phyloP scores from a whole-genome alignment of 2,888 invertebrate species.

The Melipona bicolor region DNA sequence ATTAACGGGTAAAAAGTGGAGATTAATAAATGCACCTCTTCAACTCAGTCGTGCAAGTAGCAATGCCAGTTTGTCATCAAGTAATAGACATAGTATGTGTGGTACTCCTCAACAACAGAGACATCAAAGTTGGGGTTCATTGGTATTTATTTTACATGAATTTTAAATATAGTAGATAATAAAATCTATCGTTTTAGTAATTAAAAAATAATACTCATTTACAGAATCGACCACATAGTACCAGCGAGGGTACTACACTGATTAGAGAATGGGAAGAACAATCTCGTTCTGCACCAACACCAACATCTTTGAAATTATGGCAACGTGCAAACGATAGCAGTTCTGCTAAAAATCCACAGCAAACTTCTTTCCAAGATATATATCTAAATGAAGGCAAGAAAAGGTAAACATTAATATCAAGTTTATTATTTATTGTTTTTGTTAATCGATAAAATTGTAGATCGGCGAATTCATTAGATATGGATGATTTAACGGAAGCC shows the following conservation, averaged over 20 bases:
- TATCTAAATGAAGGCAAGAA: conserved; percentile 77
- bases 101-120: conserved; percentile 85
- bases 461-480: conserved; percentile 75
- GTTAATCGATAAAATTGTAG: conserved; percentile 59
- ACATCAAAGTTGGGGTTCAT: conserved; percentile 89
- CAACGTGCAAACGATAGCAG: conserved; percentile 77
- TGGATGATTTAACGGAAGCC: conserved; percentile 77
- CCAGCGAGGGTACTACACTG: conserved; percentile 86
- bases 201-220: conserved; percentile 10
- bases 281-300: conserved; percentile 90
- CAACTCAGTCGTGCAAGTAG: conserved; percentile 94
- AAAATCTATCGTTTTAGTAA: neutral
- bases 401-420: conserved; percentile 65
- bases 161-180: conserved; percentile 5
- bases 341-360: conserved; percentile 72
- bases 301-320: conserved; percentile 86
- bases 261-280: conserved; percentile 89
- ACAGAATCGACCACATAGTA: conserved; percentile 85
- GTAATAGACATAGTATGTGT: conserved; percentile 80
- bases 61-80: conserved; percentile 88
- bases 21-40: conserved; percentile 91
- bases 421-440: neutral
- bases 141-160: conserved; percentile 81
- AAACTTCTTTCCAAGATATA: conserved; percentile 79
- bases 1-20: conserved; percentile 95